phyloP scores from a whole-genome alignment of 37 sponge, comb jelly and placozoan species.

The Eunapius fragilis region DNA sequence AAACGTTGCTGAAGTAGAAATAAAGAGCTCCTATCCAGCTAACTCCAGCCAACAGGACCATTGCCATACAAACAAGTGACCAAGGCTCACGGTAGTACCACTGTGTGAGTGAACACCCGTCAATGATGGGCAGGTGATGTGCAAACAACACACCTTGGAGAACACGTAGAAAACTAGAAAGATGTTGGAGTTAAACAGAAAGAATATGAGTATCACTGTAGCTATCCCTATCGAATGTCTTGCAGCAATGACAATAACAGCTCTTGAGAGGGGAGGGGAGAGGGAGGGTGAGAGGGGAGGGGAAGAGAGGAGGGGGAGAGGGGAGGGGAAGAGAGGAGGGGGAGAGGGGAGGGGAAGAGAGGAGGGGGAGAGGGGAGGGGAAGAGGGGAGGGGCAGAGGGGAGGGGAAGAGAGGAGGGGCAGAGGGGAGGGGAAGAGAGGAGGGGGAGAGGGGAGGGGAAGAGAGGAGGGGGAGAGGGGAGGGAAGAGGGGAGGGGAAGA shows the following conservation, averaged over 20 bases:
- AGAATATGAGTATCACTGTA: slow-evolving; percentile 47
- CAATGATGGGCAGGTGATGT: neutral
- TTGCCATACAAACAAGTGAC: slow-evolving; percentile 18
- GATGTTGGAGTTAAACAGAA: slow-evolving; percentile 54
- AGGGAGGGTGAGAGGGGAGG: too few relatives aligned
- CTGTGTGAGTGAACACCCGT: neutral
- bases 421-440: too few relatives aligned
- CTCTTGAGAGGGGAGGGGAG: slow-evolving; percentile 18
- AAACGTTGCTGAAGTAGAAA: slow-evolving; percentile 62
- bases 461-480: too few relatives aligned
- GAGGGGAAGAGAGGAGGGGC: too few relatives aligned
- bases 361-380: too few relatives aligned
- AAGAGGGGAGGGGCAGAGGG: too few relatives aligned
- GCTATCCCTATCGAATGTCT: slow-evolving; percentile 21
- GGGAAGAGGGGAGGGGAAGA: too few relatives aligned
- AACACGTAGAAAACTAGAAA: slow-evolving; percentile 59
- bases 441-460: too few relatives aligned
- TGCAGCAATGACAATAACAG: slow-evolving; percentile 9
- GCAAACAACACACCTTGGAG: slow-evolving; percentile 27
- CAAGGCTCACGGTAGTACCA: slow-evolving; percentile 33
- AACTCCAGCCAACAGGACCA: neutral
- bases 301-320: too few relatives aligned
- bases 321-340: too few relatives aligned
- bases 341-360: too few relatives aligned
- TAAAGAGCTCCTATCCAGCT: slow-evolving; percentile 61